Base-by-base conservation (phyloP, 2,797 vertebrate species). In the Onychomys torridus region DNA sequence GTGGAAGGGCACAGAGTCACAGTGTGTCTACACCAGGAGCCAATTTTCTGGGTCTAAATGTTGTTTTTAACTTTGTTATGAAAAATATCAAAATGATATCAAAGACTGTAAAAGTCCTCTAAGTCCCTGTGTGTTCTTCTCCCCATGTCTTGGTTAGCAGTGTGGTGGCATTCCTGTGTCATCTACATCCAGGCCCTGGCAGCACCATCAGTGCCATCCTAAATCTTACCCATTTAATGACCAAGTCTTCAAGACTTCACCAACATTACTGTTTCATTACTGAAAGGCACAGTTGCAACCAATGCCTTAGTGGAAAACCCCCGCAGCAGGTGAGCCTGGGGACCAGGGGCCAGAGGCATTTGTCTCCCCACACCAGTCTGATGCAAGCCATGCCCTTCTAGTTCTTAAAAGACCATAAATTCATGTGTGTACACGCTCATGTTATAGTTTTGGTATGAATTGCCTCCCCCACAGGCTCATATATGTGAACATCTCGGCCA, bases 251-350 rank as follows among this genome's bases (percentile, higher is more conserved):
- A 2, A 52, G 34, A 90, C 32, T 40, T 73, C 46, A 46, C 67
- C 13, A 86, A 61, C 34, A 84, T 91, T 77, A 10, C 34, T 73
- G 87, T 91, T 49, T 57, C 63, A 59, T 96, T 87, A 73, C 25
- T 95, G 55, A 92, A 90, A 92, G 49, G 34, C 73, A 76, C 27
- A 57, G 43, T 76, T 86, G 78, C 90, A 87, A 77, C 52, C 25
- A 75, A 87, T 6, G 17, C 11, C 73, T 87, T 92, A 76, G 71
- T 46, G 67, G 67, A 69, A 93, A 92, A 71, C 25, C 90, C 11
- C 71, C 49, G 29, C 17, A 93, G 69, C 21, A 32, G 6, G 65
- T 43, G 46, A 52, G 5, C 52, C 65, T 46, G 32, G n/a, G 12
- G 17, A 63, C 29, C 61, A 63, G 75, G 16, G n/a, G 27, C 43